Base-by-base conservation (phyloP, 2,888 invertebrate genomes). In the Hylaea fasciaria region DNA sequence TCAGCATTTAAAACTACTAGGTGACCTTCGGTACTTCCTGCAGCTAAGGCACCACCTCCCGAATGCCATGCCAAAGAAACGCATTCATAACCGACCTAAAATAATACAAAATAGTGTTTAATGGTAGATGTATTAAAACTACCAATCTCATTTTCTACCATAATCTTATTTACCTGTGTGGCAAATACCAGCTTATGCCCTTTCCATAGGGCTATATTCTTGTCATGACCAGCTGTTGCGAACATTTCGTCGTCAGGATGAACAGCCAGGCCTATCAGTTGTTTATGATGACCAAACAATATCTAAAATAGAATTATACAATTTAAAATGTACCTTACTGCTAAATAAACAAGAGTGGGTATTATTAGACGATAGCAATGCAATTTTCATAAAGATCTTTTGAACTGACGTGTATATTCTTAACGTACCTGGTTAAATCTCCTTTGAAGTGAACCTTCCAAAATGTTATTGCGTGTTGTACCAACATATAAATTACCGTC, bases 401-500 rank as follows among this genome's bases (percentile, higher is more conserved):
- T 3, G 22, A 22, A 22, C 5, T 22, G 2, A 5, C 22, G 5
- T 3, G 2, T 22, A 22, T 22, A 22, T 22, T 22, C 17, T 16
- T 16, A 32, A 28, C 28, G 8, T 62, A 95, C 94, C 88, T 96
- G 95, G 76, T 96, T 96, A 83, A 98, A 98, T 78, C 97, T 94
- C 68, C 97, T 93, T 80, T 98, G 97, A 54, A 98, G 85, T 0
- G 97, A 97, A 7, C 98, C 98, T 83, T 98, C 98, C 78, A 98
- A 92, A 46, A 98, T 96, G 74, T 97, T 96, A 78, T 98, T 98
- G 66, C 95, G 94, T 0, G 97, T 97, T 2, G 98, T 98, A 9
- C 98, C 98, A 0, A 98, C 96, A 80, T 97, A 98, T 68, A 98
- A 95, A 78, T 97, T 97, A 7, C 97, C 97, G 79, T 98, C 98